Percentiles rank a stretch among this genome's conserved stretches.
Conservation (phyloP, 2,113 vertebrate species). For the Turnix velox region DNA sequence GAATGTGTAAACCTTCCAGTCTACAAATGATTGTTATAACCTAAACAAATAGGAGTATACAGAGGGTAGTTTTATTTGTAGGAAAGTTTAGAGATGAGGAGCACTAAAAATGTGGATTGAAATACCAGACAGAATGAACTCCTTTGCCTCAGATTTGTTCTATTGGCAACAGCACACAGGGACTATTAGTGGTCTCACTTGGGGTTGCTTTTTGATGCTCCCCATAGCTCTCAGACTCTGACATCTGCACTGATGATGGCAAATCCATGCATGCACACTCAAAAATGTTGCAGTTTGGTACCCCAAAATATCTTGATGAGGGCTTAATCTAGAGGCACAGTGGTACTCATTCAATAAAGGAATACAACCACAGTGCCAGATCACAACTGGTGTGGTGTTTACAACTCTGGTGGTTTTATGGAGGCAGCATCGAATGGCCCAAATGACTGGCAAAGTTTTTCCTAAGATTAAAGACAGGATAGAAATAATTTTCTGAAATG, state of each 20-base stretch:
- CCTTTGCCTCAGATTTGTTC: rapidly evolving
- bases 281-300: background rate
- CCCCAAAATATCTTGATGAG: background rate
- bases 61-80: background rate
- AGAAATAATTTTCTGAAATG: background rate
- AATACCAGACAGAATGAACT: background rate
- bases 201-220: background rate
- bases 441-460: background rate
- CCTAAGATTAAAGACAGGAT: background rate
- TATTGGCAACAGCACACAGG: background rate
- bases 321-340: background rate
- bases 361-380: background rate
- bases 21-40: background rate
- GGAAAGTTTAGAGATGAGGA: background rate
- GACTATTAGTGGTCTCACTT: background rate
- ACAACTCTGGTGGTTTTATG: background rate
- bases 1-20: background rate
- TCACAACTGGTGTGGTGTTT: background rate
- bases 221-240: background rate
- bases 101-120: background rate
- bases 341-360: background rate
- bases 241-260: background rate
- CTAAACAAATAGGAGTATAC: background rate
- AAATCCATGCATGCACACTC: too few relatives aligned
- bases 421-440: background rate